Conservation (phyloP, 2,888 invertebrate species). For the Cenopis cana region DNA sequence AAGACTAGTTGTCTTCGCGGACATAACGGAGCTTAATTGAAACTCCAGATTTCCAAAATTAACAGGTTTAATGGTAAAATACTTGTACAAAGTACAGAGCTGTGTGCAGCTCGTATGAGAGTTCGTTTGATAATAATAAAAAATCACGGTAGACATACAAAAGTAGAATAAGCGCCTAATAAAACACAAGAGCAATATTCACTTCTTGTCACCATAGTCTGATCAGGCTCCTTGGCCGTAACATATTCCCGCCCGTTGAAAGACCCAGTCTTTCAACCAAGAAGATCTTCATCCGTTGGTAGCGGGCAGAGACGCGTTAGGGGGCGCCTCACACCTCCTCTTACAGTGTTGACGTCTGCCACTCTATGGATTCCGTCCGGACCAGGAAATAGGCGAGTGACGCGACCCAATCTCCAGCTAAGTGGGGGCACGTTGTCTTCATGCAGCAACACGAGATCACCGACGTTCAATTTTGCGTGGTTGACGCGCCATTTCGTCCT, state of each 20-base stretch:
- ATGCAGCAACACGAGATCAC: slow-evolving; percentile 9
- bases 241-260: too few species aligned
- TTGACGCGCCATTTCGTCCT: slow-evolving; percentile 13
- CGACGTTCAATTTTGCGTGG: neutral
- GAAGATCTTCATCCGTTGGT: neutral
- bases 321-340: neutral
- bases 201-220: too few species aligned
- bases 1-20: too few species aligned
- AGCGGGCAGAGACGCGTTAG: neutral
- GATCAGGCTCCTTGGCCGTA: too few species aligned
- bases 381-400: neutral
- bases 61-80: neutral
- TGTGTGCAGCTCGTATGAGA: too few species aligned
- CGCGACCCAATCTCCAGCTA: neutral
- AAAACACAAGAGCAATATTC: too few species aligned
- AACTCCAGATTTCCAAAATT: neutral
- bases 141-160: too few species aligned
- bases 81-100: too few species aligned
- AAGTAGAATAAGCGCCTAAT: too few species aligned
- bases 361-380: neutral
- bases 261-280: neutral
- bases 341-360: neutral
- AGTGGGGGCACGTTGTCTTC: slow-evolving; percentile 22
- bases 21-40: too few species aligned
- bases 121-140: too few species aligned